A percentile compares a stretch with the other conserved stretches of the same genome.
phyloP scores from a whole-genome alignment of 2,888 invertebrate species.

The Baronia brevicornis region DNA sequence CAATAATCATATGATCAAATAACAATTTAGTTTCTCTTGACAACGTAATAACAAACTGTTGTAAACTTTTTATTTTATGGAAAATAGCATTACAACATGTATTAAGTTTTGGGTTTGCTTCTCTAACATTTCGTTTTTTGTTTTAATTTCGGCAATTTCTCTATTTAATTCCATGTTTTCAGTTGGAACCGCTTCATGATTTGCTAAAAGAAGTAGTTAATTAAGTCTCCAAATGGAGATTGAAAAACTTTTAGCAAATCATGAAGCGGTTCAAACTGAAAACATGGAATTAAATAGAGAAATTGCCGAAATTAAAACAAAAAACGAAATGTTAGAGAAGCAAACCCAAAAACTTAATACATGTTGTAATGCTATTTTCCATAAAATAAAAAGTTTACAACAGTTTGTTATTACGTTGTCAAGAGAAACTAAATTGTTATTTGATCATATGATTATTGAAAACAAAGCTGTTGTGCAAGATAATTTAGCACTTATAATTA shows the following conservation, averaged over 20 bases:
- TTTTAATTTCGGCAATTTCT: conserved; percentile 3
- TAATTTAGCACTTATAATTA: conserved; percentile 17
- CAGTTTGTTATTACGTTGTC: conserved; percentile 27
- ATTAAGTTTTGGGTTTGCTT: conserved; percentile 3
- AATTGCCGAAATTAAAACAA: conserved; percentile 2
- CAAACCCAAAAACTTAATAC: conserved; percentile 4
- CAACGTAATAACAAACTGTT: conserved; percentile 27
- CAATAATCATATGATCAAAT: conserved; percentile 27
- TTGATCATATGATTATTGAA: conserved; percentile 27
- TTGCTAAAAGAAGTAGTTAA: conserved; percentile 43
- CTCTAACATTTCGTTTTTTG: not conserved
- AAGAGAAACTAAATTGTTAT: conserved; percentile 31
- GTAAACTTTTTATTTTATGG: conserved; percentile 33
- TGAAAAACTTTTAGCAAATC: conserved; percentile 48
- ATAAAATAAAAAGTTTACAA: conserved; percentile 35
- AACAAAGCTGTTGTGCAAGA: conserved; percentile 18
- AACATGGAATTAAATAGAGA: conserved; percentile 45
- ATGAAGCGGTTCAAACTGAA: conserved; percentile 51
- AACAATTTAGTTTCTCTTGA: conserved; percentile 33
- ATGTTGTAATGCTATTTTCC: not conserved
- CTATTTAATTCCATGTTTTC: conserved; percentile 51
- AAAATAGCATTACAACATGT: not conserved
- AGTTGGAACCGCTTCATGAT: conserved; percentile 52
- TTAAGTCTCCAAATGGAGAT: too few relatives aligned
- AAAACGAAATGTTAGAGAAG: conserved; percentile 1